Evolutionary conservation across 2,113 vertebrate species (phyloP).

Genomic region (Origma solitaria): DNA sequence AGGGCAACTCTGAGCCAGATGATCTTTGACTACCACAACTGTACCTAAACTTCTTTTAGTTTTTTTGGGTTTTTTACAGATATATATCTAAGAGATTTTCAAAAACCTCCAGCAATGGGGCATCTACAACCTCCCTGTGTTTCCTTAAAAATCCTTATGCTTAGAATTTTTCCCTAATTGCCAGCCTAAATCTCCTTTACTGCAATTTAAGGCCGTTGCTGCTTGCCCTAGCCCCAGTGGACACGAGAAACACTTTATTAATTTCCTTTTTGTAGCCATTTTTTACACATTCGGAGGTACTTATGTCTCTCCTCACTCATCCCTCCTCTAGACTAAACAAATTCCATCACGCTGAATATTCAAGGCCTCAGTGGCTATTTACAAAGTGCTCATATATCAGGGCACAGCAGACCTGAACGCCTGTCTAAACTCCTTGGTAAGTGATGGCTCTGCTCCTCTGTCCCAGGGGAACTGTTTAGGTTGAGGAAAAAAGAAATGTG

Average conservation of each 20-base stretch:
- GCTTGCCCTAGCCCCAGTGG: background rate
- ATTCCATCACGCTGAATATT: conserved; percentile 13
- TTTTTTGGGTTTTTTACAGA: background rate
- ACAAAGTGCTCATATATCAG: background rate
- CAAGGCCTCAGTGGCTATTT: background rate
- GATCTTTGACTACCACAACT: background rate
- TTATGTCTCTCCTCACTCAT: background rate
- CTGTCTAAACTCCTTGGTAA: background rate
- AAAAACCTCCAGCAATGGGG: fast-evolving
- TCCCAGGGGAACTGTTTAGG: background rate
- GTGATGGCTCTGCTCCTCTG: background rate
- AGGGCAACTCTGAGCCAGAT: background rate
- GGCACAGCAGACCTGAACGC: background rate
- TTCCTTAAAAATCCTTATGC: background rate
- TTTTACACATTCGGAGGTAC: background rate
- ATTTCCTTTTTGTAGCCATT: background rate
- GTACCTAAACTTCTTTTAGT: background rate
- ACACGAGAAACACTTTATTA: background rate
- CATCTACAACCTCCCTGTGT: background rate
- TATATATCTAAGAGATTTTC: background rate
- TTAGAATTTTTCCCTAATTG: background rate
- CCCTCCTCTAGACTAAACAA: conserved; percentile 7
- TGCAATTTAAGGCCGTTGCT: background rate
- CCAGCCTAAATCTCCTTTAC: background rate
- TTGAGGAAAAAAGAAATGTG: background rate